A percentile compares a stretch with the other conserved stretches of the same genome.
These are phyloP conservation scores for Sinonovacula constricta DNA, from an alignment of 1,140 invertebrate species.

Conservation along the genomic window DNA sequence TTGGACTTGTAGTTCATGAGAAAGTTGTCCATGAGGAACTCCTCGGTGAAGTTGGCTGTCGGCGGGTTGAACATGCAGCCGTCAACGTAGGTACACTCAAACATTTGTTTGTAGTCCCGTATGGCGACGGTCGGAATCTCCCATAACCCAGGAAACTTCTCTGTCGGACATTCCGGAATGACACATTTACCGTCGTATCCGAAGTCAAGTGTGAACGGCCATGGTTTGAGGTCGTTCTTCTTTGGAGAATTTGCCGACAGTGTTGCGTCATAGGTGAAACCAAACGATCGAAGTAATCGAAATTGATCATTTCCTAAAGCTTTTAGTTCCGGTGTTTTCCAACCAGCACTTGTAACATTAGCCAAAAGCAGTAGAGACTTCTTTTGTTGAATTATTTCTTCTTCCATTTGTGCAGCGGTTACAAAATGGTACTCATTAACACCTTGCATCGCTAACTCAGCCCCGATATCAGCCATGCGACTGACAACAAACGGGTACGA, in stretches of 20 bases:
- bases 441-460: slow-evolving; percentile 46
- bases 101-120: slow-evolving; percentile 43
- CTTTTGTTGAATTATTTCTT: slow-evolving; percentile 36
- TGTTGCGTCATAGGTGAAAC: slow-evolving; percentile 46
- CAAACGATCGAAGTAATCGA: slow-evolving; percentile 11
- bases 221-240: slow-evolving; percentile 6
- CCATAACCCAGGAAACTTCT: slow-evolving; percentile 36
- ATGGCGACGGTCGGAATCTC: slow-evolving; percentile 39
- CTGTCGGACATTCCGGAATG: slow-evolving; percentile 42
- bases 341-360: slow-evolving; percentile 13
- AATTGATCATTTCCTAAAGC: slow-evolving; percentile 48
- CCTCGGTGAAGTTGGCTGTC: slow-evolving; percentile 22
- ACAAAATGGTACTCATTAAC: slow-evolving; percentile 34
- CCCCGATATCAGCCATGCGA: slow-evolving; percentile 11
- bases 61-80: slow-evolving; percentile 52
- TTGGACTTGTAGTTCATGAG: slow-evolving; percentile 35
- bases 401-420: slow-evolving; percentile 18
- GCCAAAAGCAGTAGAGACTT: neutral
- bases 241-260: slow-evolving; percentile 21
- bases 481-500: neutral
- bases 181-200: slow-evolving; percentile 39
- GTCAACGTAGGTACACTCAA: slow-evolving; percentile 42
- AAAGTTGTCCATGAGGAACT: slow-evolving; percentile 45
- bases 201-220: slow-evolving; percentile 53
- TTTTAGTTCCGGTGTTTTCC: slow-evolving; percentile 39